Percentiles rank a stretch among this genome's conserved stretches.
Evolutionary conservation across 1,140 invertebrate species (phyloP).

Genomic region (Formica selysi): DNA sequence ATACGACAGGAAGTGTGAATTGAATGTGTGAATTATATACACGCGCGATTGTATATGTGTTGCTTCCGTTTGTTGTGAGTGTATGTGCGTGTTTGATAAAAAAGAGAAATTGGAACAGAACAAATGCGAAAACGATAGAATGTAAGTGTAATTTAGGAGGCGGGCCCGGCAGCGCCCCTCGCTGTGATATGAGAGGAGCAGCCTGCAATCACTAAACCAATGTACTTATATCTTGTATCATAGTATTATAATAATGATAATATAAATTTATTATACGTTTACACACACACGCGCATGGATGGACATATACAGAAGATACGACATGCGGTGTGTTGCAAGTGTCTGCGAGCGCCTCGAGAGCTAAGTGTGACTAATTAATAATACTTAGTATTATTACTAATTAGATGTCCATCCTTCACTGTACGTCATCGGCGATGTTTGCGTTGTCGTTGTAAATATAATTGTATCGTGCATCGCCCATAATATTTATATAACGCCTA

Average conservation of each 20-base stretch:
- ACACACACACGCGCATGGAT: conserved; percentile 25
- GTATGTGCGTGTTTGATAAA: conserved; percentile 11
- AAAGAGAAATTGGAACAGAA: conserved; percentile 41
- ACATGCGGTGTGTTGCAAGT: conserved; percentile 20
- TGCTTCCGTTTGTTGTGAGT: conserved; percentile 54
- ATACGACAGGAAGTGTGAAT: conserved; percentile 69
- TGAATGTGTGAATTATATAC: conserved; percentile 74
- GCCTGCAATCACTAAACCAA: conserved; percentile 87
- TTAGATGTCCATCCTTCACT: conserved; percentile 46
- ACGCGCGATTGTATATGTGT: conserved; percentile 57
- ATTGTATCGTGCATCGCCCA: conserved; percentile 1
- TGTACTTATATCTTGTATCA: conserved; percentile 87
- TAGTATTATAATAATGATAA: conserved; percentile 83
- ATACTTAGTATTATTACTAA: conserved; percentile 36
- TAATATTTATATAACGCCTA: conserved; percentile 35
- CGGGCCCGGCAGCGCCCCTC: conserved; percentile 87
- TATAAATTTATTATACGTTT: conserved; percentile 57
- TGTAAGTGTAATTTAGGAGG: conserved; percentile 78
- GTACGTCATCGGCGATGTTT: conserved; percentile 62
- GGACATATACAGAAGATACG: conserved; percentile 13
- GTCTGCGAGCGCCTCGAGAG: conserved; percentile 13
- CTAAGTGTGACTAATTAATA: conserved; percentile 35
- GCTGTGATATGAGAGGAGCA: conserved; percentile 87
- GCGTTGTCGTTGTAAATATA: conserved; percentile 55
- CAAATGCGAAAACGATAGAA: conserved; percentile 57